phyloP scores from a whole-genome alignment of 1,140 invertebrate genomes.

The Anastatus disparis region DNA sequence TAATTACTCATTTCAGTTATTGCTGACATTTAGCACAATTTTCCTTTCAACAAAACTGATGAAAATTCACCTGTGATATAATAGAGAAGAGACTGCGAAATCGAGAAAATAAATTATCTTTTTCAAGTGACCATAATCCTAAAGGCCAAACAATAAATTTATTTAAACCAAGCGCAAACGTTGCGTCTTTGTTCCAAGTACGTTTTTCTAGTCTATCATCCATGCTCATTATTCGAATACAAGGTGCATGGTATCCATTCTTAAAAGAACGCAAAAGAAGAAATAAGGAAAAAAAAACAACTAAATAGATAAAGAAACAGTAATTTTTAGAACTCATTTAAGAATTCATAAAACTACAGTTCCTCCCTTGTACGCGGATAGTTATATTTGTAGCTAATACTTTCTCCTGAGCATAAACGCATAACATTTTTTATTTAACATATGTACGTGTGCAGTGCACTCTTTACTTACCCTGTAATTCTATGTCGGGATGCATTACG shows the following conservation, averaged over 20 bases:
- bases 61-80: constrained; percentile 11
- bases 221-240: background rate
- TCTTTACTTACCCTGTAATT: background rate
- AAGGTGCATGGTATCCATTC: background rate
- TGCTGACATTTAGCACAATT: too few species aligned
- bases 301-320: too few species aligned
- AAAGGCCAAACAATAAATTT: constrained; percentile 9
- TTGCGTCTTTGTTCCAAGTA: constrained; percentile 7
- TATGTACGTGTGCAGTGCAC: background rate
- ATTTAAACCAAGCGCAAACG: background rate
- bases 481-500: background rate
- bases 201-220: background rate
- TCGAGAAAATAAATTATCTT: constrained; percentile 1
- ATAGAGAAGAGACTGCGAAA: background rate
- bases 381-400: background rate
- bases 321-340: background rate
- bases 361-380: background rate
- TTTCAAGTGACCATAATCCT: constrained; percentile 5
- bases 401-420: background rate
- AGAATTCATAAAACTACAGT: background rate
- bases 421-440: background rate
- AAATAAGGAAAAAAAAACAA: background rate
- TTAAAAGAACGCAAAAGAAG: background rate
- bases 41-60: too few species aligned
- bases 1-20: too few species aligned